Evolutionary conservation across 2,113 vertebrate genomes (phyloP).

Genomic region (Hyaena hyaena): DNA sequence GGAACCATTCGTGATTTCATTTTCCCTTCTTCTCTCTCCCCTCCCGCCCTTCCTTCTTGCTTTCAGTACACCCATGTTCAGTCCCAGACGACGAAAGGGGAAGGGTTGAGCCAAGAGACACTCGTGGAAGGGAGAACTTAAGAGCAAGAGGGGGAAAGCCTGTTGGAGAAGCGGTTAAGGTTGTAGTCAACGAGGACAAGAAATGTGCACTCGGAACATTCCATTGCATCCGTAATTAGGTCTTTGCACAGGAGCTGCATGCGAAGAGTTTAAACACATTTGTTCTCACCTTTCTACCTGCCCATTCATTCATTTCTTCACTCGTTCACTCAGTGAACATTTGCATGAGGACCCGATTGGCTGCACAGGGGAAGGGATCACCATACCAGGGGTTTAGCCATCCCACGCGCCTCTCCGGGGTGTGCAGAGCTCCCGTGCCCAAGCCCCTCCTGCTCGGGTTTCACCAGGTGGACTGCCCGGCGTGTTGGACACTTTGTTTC

Average conservation of each 20-base stretch:
- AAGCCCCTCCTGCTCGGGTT: neutral
- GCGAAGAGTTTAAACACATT: rapidly evolving
- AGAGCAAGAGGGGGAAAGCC: neutral
- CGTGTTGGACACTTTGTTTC: neutral
- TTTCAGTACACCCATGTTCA: neutral
- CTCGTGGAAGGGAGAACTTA: neutral
- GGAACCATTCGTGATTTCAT: neutral
- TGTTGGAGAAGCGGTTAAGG: neutral
- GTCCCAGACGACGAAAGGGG: neutral
- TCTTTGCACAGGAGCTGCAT: neutral
- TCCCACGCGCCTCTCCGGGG: no score
- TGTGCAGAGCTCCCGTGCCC: rapidly evolving
- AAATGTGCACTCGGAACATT: neutral
- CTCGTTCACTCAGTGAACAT: neutral
- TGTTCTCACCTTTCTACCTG: neutral
- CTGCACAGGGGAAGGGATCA: neutral
- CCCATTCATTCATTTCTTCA: neutral
- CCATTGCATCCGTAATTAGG: neutral
- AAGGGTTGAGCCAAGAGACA: neutral
- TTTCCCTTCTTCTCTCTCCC: neutral
- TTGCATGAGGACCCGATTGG: neutral
- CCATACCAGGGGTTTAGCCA: rapidly evolving
- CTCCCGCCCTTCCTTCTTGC: neutral
- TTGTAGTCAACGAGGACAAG: neutral
- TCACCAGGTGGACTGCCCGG: rapidly evolving